A percentile compares a stretch with the other conserved stretches of the same genome.
Evolutionary conservation across 1,140 invertebrate genomes (phyloP).

Genomic region (Sitodiplosis mosellana): DNA sequence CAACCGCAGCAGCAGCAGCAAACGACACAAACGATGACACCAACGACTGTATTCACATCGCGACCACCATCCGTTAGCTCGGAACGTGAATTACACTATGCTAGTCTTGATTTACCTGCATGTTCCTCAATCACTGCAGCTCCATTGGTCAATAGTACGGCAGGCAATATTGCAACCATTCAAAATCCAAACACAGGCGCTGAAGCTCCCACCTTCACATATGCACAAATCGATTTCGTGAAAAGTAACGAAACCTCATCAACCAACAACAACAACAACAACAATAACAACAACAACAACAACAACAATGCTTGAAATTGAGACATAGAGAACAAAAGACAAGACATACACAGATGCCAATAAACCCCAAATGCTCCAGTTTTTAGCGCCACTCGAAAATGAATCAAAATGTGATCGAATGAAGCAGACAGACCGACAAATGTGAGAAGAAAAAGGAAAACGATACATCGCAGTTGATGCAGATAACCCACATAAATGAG

Average conservation of each 20-base stretch:
- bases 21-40: not conserved
- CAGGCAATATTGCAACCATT: constrained; percentile 5
- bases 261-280: no score
- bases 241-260: constrained; percentile 27
- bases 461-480: no score
- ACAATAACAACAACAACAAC: no score
- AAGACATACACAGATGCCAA: no score
- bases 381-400: no score
- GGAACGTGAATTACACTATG: constrained; percentile 37
- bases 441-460: no score
- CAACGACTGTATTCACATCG: constrained; percentile 7
- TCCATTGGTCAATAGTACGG: constrained; percentile 3
- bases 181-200: constrained; percentile 17
- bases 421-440: no score
- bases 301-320: no score
- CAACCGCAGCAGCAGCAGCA: not conserved
- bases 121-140: constrained; percentile 1
- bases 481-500: no score
- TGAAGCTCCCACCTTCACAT: constrained; percentile 32
- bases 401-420: no score
- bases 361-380: no score
- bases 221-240: constrained; percentile 54
- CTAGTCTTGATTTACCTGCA: constrained; percentile 40
- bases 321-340: no score
- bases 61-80: constrained; percentile 27